These are phyloP conservation scores for Apodemia duryi DNA, from an alignment of 2,888 invertebrate species.

Conservation along the genomic window DNA sequence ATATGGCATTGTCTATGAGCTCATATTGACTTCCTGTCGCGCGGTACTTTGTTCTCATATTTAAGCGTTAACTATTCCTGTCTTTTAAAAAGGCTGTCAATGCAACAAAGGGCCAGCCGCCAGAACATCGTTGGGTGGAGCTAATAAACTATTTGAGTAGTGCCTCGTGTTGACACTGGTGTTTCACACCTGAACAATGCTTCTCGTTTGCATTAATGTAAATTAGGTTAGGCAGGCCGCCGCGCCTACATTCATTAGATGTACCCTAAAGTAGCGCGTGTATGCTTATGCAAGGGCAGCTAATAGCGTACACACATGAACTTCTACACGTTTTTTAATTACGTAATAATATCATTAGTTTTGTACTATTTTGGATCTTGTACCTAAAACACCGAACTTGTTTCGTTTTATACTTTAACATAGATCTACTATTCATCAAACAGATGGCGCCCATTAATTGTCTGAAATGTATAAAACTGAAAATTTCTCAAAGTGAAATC, in stretches of 20 bases:
- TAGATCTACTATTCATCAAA: too few relatives aligned
- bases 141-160: constrained; percentile 78
- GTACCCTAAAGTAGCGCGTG: constrained; percentile 68
- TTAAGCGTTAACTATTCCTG: constrained; percentile 68
- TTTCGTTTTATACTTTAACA: too few relatives aligned
- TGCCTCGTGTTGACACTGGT: constrained; percentile 76
- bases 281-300: constrained; percentile 61
- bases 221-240: constrained; percentile 74
- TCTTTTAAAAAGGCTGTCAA: constrained; percentile 67
- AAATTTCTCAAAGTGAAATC: too few relatives aligned
- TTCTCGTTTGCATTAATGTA: constrained; percentile 79
- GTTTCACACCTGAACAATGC: constrained; percentile 79
- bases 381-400: not conserved
- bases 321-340: constrained; percentile 37
- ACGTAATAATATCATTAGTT: constrained; percentile 7
- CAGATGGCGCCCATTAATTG: too few relatives aligned
- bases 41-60: constrained; percentile 50
- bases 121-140: constrained; percentile 74
- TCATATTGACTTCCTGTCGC: constrained; percentile 41
- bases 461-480: too few relatives aligned
- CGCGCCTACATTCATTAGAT: constrained; percentile 75
- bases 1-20: not conserved
- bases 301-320: constrained; percentile 52
- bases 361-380: not conserved
- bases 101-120: constrained; percentile 69